A percentile compares a stretch with the other conserved stretches of the same genome.
phyloP scores from a whole-genome alignment of 2,113 vertebrate genomes.

The Malurus alboscapulatus region DNA sequence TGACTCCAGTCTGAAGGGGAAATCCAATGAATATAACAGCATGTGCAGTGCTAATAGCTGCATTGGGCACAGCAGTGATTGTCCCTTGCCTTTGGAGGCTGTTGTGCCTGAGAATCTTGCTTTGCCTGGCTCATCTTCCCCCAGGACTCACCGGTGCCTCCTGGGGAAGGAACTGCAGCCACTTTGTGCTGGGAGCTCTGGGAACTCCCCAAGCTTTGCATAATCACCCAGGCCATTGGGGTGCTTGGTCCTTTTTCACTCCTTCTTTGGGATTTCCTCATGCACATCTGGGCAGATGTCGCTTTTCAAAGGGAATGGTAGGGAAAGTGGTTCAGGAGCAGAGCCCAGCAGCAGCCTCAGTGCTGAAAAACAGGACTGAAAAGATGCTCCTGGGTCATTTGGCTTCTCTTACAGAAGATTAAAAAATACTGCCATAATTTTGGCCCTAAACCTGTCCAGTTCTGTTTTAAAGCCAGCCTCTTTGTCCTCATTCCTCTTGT shows the following conservation, averaged over 20 bases:
- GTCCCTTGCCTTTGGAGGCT: background rate
- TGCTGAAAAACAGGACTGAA: background rate
- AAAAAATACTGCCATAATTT: background rate
- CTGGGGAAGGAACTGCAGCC: background rate
- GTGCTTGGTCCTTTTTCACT: background rate
- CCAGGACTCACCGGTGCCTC: background rate
- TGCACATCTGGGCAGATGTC: background rate
- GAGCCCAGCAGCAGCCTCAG: background rate
- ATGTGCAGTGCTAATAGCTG: background rate
- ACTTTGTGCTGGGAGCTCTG: background rate
- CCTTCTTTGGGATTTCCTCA: background rate
- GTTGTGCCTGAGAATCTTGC: background rate
- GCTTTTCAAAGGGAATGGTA: background rate
- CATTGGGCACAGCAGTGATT: background rate
- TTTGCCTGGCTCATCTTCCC: background rate
- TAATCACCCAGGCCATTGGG: fast-evolving
- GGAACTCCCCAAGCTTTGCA: background rate
- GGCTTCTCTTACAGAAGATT: background rate
- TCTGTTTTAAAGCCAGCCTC: background rate
- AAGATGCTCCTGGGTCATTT: background rate
- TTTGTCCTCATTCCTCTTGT: background rate
- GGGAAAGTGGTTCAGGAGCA: background rate
- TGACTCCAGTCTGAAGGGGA: background rate
- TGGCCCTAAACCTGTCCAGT: background rate
- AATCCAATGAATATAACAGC: background rate